Percentiles rank a stretch among this genome's conserved stretches.
Conservation (phyloP, 2,797 vertebrate genomes). For the Gastrophryne carolinensis region DNA sequence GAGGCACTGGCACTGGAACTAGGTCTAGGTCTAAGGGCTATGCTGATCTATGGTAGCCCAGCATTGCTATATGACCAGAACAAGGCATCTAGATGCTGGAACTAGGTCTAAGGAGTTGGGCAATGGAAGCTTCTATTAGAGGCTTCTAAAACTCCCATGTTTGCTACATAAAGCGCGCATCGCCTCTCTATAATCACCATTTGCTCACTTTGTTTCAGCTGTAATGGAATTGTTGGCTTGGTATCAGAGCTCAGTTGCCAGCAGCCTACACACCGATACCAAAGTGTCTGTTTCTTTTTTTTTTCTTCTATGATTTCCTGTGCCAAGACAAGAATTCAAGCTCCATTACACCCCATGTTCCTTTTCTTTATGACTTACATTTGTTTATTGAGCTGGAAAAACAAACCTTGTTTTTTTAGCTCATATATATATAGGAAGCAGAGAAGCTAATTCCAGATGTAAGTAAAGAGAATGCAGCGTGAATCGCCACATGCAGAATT, state of each 20-base stretch:
- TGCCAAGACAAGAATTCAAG: neutral
- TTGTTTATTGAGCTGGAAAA: neutral
- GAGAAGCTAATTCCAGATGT: conserved; percentile 6
- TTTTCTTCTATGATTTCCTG: neutral
- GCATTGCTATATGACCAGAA: too few relatives aligned
- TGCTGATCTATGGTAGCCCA: too few relatives aligned
- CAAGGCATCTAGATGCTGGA: too few relatives aligned
- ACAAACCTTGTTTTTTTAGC: neutral
- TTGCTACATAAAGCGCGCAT: too few relatives aligned
- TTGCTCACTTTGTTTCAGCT: neutral
- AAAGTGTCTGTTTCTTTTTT: neutral
- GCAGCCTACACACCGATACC: neutral
- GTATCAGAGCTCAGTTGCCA: neutral
- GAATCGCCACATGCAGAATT: too few relatives aligned
- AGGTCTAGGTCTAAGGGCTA: too few relatives aligned
- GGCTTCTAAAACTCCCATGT: too few relatives aligned
- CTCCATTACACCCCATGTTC: neutral
- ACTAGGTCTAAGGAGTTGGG: too few relatives aligned
- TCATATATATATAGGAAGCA: neutral
- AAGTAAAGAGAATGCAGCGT: too few relatives aligned
- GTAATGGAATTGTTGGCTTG: conserved; percentile 3
- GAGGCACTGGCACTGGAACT: too few relatives aligned
- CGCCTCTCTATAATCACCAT: too few relatives aligned
- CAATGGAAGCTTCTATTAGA: too few relatives aligned
- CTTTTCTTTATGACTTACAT: neutral